Evolutionary conservation across 2,797 vertebrate genomes (phyloP), one percentile per base, ranked within the genome.

Genomic region (Falco rusticolus): DNA sequence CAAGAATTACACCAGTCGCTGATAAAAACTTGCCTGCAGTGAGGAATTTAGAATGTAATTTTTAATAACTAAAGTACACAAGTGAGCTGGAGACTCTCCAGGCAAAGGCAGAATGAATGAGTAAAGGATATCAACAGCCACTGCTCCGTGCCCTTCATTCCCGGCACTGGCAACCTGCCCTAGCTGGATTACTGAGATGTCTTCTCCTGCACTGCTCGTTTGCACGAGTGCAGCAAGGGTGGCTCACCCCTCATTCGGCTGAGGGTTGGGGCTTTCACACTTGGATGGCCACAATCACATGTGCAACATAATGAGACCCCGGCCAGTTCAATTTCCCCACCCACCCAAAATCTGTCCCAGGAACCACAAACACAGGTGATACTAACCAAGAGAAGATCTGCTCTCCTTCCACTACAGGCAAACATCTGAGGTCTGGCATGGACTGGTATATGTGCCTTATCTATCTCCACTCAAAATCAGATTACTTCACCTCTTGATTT

Each of bases 141-240:
- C 16, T 0, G 2, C 41, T 59, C 50, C 61, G 41, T 54, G 28
- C 6, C 39, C 56, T 70, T 56, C 25, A 19, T 19, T 81, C 28
- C 53, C 1, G 0, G 10, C 34, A 34, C 29, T 21, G 51, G 21
- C 5, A 11, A 50, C 24, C 19, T 0, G 0, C 6, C 31, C 28
- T 2, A 11, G 45, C 61, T 39, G n/a, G 20, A 24, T 50, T n/a
- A 25, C 11, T 9, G 56, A 34, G 33, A 41, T 33, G 37, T 28
- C 39, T 60, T n/a, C 76, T 85, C 50, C 70, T 51, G 29, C 47
- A 47, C 29, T 1, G 16, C 25, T 10, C 29, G 11, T 20, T 39
- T 56, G 78, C 75, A 39, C 5, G 11, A 47, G 16, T 13, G 33
- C 19, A 37, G 21, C 25, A 69, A 41, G 47, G 24, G 51, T 18